Base-by-base conservation (phyloP, 1,140 invertebrate genomes). In the Eriosoma lanigerum region DNA sequence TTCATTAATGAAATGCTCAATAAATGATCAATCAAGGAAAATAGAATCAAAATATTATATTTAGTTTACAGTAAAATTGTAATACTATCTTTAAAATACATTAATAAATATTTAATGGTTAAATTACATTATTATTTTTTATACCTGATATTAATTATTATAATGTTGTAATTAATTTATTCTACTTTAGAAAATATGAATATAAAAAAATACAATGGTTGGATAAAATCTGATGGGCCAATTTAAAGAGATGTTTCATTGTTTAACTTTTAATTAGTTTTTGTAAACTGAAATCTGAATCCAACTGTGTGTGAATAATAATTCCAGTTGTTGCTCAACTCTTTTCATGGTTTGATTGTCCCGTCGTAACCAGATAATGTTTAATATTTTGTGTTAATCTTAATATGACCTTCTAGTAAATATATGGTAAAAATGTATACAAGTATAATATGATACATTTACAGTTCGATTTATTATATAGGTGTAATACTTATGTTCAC, bases 221-320 rank as follows among this genome's bases (percentile, higher is more conserved):
- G 24, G 24, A 50, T 50, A 15, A 70, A 70, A 70, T 50, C 46
- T 70, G 21, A 13, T 70, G 44, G 29, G 0, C 24, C 48, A 26
- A 50, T 70, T 26, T 29, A 44, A 50, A 50, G 44, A 70, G 8
- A 17, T 15, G 24, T 75, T 56, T 75, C 29, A 75, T 75, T 75
- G 72, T 56, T 56, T 75, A 75, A 75, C 52, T 75, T 75, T 75
- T 75, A 75, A 75, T 75, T 75, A 75, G 72, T 75, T 75, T 75
- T 75, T 56, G 29, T 32, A 54, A 54, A 75, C 48, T 54, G n/a
- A n/a, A n/a, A n/a, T n/a, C n/a, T n/a, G 46, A 73, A 73, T 38
- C 17, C 70, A 54, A 54, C 48, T 56, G 72, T 56, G 48, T 75
- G 52, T 29, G n/a, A 75, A 56, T 32, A 38, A 48, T 70, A 70